Evolutionary conservation across 2,888 invertebrate species (phyloP).

Genomic region (Acanthosoma haemorrhoidale): DNA sequence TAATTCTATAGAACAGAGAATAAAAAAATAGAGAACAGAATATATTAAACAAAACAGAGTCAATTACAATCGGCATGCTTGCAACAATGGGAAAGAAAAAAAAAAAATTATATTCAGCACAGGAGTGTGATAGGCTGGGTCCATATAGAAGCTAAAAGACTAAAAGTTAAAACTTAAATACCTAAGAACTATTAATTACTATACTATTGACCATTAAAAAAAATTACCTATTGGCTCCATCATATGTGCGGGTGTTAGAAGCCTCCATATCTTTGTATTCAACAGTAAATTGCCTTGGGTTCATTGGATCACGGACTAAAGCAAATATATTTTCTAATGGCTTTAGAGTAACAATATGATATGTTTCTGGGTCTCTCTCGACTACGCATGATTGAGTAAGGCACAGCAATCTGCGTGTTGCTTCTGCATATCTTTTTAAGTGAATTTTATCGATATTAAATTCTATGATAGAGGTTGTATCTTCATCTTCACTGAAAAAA

Average conservation of each 20-base stretch:
- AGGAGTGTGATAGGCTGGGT: too few relatives aligned
- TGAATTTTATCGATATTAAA: conserved; percentile 90
- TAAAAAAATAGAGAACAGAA: too few relatives aligned
- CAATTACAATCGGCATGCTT: too few relatives aligned
- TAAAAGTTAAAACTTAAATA: too few relatives aligned
- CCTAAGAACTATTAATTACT: too few relatives aligned
- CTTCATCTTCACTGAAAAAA: conserved; percentile 83
- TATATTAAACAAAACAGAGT: too few relatives aligned
- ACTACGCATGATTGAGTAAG: conserved; percentile 91
- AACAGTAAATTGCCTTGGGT: conserved; percentile 88
- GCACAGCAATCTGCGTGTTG: conserved; percentile 82
- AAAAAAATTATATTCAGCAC: too few relatives aligned
- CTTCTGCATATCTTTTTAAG: conserved; percentile 73
- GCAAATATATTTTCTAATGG: conserved; percentile 83
- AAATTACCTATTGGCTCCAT: conserved; percentile 80
- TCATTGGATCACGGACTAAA: conserved; percentile 78
- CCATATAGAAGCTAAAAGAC: too few relatives aligned
- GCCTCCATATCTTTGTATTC: conserved; percentile 80
- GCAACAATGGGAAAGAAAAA: too few relatives aligned
- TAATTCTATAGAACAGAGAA: too few relatives aligned
- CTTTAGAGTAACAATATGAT: conserved; percentile 82
- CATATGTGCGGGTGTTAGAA: conserved; percentile 70
- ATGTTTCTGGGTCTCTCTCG: conserved; percentile 95
- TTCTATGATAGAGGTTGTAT: conserved; percentile 92
- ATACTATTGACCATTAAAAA: too few relatives aligned